A percentile compares a stretch with the other conserved stretches of the same genome.
These are phyloP conservation scores for Lasioglossum figueresi DNA, from an alignment of 2,888 invertebrate species.

Conservation along the genomic window DNA sequence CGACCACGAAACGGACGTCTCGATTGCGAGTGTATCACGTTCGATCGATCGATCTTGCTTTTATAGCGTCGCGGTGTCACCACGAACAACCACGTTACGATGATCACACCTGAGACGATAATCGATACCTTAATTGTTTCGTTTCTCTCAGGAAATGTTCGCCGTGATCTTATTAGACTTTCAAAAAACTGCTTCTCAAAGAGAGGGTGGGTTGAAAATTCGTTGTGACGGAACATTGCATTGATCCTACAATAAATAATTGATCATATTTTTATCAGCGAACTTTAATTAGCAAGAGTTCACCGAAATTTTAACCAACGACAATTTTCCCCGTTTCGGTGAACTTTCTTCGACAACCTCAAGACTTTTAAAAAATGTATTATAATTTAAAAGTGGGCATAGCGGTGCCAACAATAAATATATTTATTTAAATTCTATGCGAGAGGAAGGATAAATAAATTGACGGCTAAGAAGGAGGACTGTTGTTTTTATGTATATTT, in stretches of 20 bases:
- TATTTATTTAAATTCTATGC: neutral
- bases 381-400: neutral
- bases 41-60: conserved; percentile 66
- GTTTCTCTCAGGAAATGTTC: conserved; percentile 4
- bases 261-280: neutral
- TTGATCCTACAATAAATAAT: neutral
- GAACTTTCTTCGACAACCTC: neutral
- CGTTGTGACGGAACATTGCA: neutral
- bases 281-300: neutral
- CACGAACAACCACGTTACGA: conserved; percentile 47
- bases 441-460: neutral
- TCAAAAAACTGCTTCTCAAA: neutral
- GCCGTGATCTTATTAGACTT: neutral
- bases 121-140: conserved; percentile 52
- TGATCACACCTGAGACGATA: conserved; percentile 35
- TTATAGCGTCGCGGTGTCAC: conserved; percentile 70
- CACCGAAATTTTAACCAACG: neutral
- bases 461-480: neutral
- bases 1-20: conserved; percentile 66
- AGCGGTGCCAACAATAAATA: neutral
- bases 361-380: neutral
- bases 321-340: neutral
- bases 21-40: conserved; percentile 67
- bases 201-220: neutral
- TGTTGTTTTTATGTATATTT: neutral